Conservation (phyloP, 2,113 vertebrate genomes). For the Carollia perspicillata region DNA sequence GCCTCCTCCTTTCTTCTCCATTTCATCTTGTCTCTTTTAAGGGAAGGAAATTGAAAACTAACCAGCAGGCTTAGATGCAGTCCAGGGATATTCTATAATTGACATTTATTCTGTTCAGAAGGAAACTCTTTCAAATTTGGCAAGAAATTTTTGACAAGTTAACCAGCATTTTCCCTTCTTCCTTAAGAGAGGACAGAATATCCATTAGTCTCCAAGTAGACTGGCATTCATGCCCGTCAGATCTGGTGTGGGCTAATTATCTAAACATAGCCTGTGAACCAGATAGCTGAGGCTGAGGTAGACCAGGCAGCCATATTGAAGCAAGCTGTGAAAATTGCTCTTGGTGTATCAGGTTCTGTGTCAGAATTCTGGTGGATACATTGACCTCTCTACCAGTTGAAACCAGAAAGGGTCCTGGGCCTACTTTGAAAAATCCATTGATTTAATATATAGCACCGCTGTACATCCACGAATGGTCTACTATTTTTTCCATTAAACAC, state of each 20-base stretch:
- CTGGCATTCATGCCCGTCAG: background rate
- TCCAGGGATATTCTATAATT: background rate
- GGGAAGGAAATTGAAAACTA: background rate
- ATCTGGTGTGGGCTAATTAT: background rate
- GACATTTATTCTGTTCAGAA: background rate
- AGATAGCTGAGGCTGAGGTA: background rate
- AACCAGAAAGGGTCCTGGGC: slow-evolving; percentile 20
- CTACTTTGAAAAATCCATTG: slow-evolving; percentile 42
- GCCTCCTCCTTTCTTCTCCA: background rate
- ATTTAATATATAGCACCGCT: slow-evolving; percentile 41
- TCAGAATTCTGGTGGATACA: background rate
- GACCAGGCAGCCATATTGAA: background rate
- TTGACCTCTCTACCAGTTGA: slow-evolving; percentile 8
- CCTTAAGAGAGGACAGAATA: background rate
- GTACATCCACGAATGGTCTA: background rate
- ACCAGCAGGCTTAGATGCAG: background rate
- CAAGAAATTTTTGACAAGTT: background rate
- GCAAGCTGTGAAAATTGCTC: background rate
- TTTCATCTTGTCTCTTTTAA: background rate
- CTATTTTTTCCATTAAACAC: slow-evolving; percentile 51
- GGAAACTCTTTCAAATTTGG: background rate
- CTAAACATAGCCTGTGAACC: background rate
- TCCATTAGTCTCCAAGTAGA: background rate
- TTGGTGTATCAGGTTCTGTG: background rate
- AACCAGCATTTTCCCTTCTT: background rate